Conservation (phyloP, 2,113 vertebrate species). For the Opisthocomus hoazin region DNA sequence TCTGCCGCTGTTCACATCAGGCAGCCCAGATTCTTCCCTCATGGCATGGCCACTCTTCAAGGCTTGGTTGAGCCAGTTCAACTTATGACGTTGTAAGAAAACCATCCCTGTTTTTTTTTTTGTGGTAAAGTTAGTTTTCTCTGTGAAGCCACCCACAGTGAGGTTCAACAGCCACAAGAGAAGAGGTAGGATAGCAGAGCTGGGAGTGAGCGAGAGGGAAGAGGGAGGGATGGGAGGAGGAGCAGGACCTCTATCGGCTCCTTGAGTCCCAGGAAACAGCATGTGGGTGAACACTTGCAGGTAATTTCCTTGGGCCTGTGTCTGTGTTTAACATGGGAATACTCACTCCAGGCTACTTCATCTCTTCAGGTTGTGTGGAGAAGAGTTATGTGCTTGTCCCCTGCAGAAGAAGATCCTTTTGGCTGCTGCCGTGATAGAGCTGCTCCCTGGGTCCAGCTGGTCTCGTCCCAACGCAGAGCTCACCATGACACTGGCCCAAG, state of each 20-base stretch:
- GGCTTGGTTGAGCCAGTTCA: background rate
- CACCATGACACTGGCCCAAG: background rate
- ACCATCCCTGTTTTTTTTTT: background rate
- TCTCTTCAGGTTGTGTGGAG: background rate
- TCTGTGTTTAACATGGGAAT: background rate
- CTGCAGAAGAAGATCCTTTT: background rate
- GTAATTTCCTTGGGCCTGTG: background rate
- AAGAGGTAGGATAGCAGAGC: background rate
- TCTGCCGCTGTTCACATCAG: background rate
- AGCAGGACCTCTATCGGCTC: background rate
- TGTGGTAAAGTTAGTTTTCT: background rate
- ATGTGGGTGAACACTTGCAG: background rate
- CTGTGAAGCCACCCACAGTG: background rate
- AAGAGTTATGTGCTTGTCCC: background rate
- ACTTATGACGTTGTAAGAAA: background rate
- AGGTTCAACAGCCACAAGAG: background rate
- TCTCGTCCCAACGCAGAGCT: rapidly evolving
- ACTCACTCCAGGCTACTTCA: background rate
- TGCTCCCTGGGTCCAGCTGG: background rate
- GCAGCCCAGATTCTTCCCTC: background rate
- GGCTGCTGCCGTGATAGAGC: background rate
- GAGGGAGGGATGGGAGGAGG: background rate
- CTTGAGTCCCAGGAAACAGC: background rate
- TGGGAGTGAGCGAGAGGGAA: background rate
- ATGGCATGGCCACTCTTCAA: rapidly evolving